Percentiles rank a stretch among this genome's conserved stretches.
phyloP scores from a whole-genome alignment of 2,888 invertebrate species.

The Pristionchus maxplancki region DNA sequence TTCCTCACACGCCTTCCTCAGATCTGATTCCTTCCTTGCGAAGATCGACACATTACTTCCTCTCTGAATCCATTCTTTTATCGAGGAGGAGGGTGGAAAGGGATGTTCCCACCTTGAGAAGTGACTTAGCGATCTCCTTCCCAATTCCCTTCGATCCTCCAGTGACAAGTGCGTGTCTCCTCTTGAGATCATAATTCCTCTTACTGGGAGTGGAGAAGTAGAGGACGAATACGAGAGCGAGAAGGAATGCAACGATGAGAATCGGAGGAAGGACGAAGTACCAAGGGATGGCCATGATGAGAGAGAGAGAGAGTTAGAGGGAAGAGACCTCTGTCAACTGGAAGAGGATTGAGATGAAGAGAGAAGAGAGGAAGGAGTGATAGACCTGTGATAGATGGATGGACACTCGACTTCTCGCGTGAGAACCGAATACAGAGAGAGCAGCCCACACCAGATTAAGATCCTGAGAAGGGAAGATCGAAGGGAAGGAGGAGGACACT shows the following conservation, averaged over 20 bases:
- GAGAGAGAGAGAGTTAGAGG: neutral
- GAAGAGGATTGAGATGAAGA: slow-evolving; percentile 37
- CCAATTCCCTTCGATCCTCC: slow-evolving; percentile 77
- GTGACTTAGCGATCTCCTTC: slow-evolving; percentile 67
- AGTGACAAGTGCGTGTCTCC: slow-evolving; percentile 72
- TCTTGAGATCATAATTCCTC: slow-evolving; percentile 61
- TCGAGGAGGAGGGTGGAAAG: too few species aligned
- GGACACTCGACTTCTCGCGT: slow-evolving; percentile 46
- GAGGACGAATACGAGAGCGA: slow-evolving; percentile 60
- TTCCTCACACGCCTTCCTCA: slow-evolving; percentile 67
- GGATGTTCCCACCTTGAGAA: slow-evolving; percentile 56
- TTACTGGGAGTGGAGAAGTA: slow-evolving; percentile 66
- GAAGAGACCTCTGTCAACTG: slow-evolving; percentile 58
- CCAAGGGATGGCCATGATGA: slow-evolving; percentile 26
- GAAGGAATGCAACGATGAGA: slow-evolving; percentile 52
- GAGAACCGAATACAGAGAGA: slow-evolving; percentile 65
- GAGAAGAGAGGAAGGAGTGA: neutral
- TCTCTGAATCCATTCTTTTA: too few species aligned
- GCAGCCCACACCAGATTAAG: slow-evolving; percentile 68
- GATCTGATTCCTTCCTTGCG: slow-evolving; percentile 87
- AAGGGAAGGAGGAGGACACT: slow-evolving; percentile 58
- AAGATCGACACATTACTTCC: slow-evolving; percentile 94
- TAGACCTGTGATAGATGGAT: slow-evolving; percentile 36
- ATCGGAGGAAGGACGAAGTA: slow-evolving; percentile 53
- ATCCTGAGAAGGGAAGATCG: neutral